Evolutionary conservation across 2,113 vertebrate species (phyloP), one percentile per base, ranked within the genome.

Genomic region (Bothrops jararaca): DNA sequence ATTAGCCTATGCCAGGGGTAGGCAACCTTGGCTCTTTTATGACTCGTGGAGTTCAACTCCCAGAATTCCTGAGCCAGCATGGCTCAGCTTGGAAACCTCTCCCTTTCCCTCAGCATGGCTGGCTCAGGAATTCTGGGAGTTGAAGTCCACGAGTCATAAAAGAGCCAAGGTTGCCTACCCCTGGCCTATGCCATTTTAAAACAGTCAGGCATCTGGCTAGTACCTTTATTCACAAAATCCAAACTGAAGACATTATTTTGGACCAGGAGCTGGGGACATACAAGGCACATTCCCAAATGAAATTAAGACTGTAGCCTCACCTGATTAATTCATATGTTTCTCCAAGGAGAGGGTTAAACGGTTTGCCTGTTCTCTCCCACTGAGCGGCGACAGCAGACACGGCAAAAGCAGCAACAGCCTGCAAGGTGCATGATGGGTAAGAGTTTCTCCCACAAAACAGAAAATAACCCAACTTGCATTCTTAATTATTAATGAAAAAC

Each of bases 321-420:
- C 99, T 98, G 96, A 97, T 96, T 91, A 99, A 97, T 94, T 99
- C 99, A 92, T 98, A 99, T 0, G 99, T 99, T 96, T 99, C 99
- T 93, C 99, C 99, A 95, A 99, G 95, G 56, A 99, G 97, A 0
- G 99, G 99, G 93, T 99, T 99, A 97, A 99, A 99, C 2, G 99
- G 99, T 95, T 99, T 99, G 97, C 99, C 99, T 95, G 99, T 99
- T 97, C 99, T 98, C 96, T 99, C 99, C 99, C 98, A 99, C 95
- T 99, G 99, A 95, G 99, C 99, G 57, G 99, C 99, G 93, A 99
- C 99, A 52, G 99, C 98, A 3, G 99, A 99, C 90, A 99, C 99
- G 0, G 99, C 99, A 90, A 99, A 99, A 18, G 99, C 99, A 92
- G 99, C 99, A 58, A 99, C 98, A 90, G 98, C 96, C 99, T 99